These are phyloP conservation scores for Clytia hemisphaerica DNA, from an alignment of 30 jellyfish, hydroid and myxozoan species.

Conservation along the genomic window DNA sequence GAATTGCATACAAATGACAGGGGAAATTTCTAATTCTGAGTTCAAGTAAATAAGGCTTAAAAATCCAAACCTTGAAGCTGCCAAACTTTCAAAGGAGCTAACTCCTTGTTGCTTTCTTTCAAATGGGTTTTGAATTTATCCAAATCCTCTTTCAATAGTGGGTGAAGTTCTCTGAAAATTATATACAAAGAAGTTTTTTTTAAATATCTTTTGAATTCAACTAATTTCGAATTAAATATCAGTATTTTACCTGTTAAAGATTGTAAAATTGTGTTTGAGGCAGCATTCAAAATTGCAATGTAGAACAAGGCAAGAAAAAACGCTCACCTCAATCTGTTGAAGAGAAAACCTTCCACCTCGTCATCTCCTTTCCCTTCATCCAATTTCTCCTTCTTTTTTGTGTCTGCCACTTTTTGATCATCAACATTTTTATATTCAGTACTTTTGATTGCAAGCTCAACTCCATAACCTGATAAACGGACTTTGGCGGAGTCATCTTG, in stretches of 20 bases:
- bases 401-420: slow-evolving; percentile 85
- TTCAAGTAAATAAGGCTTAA: not conserved
- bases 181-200: not conserved
- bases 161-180: slow-evolving; percentile 63
- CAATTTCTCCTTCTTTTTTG: slow-evolving; percentile 36
- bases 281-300: too few species aligned
- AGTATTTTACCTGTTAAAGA: not conserved
- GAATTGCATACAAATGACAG: too few species aligned
- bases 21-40: too few species aligned
- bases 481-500: too few species aligned
- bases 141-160: slow-evolving; percentile 43
- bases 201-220: not conserved
- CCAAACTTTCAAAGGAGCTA: slow-evolving; percentile 85
- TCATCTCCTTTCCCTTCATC: slow-evolving; percentile 54
- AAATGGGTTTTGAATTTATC: slow-evolving; percentile 45
- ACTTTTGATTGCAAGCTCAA: slow-evolving; percentile 93
- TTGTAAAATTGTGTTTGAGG: too few species aligned
- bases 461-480: slow-evolving; percentile 89
- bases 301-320: too few species aligned
- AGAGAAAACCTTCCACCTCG: slow-evolving; percentile 91
- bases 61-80: slow-evolving; percentile 74
- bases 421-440: slow-evolving; percentile 91
- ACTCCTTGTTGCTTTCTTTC: slow-evolving; percentile 84
- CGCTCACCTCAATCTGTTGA: slow-evolving; percentile 62
- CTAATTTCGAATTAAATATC: not conserved